phyloP scores from a whole-genome alignment of 2,113 vertebrate species.

The Syrrhaptes paradoxus region DNA sequence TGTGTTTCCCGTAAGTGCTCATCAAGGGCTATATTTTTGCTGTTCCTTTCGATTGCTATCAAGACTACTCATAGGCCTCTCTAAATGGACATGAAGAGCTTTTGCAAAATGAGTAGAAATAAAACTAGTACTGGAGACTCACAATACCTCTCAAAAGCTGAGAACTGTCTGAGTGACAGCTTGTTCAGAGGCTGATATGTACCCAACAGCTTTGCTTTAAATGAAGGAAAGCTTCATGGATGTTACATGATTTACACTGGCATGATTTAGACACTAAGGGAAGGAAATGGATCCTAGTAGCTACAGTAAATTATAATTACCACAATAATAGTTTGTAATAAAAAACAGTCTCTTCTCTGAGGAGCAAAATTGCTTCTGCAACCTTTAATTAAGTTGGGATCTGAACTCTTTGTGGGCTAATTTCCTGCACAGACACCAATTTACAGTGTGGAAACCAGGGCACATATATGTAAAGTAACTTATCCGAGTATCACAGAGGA shows the following conservation, averaged over 20 bases:
- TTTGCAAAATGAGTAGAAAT: conserved; percentile 28
- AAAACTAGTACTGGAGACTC: background rate
- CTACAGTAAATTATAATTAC: background rate
- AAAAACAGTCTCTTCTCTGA: background rate
- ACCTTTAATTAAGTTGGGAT: background rate
- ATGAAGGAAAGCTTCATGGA: background rate
- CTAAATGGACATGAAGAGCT: background rate
- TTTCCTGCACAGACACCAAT: background rate
- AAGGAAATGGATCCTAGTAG: background rate
- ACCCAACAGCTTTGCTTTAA: background rate
- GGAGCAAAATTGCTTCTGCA: background rate
- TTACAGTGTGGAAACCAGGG: background rate
- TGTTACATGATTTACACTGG: background rate
- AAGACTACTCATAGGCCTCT: background rate
- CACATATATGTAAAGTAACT: background rate
- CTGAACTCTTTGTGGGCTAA: background rate
- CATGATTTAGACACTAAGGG: background rate
- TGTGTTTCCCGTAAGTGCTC: conserved; percentile 12
- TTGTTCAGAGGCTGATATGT: background rate
- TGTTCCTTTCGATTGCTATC: conserved; percentile 13
- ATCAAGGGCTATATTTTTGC: conserved; percentile 25
- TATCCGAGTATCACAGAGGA: background rate
- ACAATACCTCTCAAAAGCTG: conserved; percentile 12
- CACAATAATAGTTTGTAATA: background rate
- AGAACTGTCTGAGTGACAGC: background rate